Percentiles rank a stretch among this genome's conserved stretches.
These are phyloP conservation scores for Lagopus muta DNA, from an alignment of 2,113 vertebrate genomes.

Conservation along the genomic window DNA sequence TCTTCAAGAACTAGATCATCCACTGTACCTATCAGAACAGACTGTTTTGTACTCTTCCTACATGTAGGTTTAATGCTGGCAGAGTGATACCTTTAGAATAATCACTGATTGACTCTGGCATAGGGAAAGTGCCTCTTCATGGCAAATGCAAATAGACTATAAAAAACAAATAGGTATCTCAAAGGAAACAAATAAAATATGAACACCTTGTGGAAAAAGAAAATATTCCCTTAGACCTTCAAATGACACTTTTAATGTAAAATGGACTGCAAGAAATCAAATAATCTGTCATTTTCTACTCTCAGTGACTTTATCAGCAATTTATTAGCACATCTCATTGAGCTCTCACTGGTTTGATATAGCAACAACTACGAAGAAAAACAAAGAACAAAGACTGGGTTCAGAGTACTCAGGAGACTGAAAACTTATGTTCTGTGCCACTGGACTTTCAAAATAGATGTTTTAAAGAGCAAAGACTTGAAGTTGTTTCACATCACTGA, in stretches of 20 bases:
- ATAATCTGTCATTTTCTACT: not conserved
- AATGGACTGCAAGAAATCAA: not conserved
- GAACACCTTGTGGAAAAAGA: not conserved
- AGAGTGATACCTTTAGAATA: not conserved
- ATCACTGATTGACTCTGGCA: not conserved
- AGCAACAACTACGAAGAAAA: not conserved
- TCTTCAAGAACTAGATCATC: not conserved
- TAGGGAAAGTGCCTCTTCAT: not conserved
- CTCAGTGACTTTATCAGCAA: not conserved
- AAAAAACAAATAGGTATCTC: not conserved
- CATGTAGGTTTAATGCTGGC: not conserved
- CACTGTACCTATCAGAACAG: not conserved
- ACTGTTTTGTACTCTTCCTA: not conserved
- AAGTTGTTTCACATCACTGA: not conserved
- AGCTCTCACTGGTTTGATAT: not conserved
- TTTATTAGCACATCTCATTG: not conserved
- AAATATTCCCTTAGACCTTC: conserved; percentile 20
- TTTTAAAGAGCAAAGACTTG: not conserved
- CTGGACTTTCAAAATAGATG: not conserved
- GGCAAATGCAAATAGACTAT: conserved; percentile 13
- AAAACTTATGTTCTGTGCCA: not conserved
- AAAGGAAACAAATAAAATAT: not conserved
- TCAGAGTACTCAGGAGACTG: not conserved
- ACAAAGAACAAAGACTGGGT: not conserved
- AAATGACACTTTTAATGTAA: not conserved